Evolutionary conservation across 2,888 invertebrate species (phyloP).

Genomic region (Rhagonycha lutea): DNA sequence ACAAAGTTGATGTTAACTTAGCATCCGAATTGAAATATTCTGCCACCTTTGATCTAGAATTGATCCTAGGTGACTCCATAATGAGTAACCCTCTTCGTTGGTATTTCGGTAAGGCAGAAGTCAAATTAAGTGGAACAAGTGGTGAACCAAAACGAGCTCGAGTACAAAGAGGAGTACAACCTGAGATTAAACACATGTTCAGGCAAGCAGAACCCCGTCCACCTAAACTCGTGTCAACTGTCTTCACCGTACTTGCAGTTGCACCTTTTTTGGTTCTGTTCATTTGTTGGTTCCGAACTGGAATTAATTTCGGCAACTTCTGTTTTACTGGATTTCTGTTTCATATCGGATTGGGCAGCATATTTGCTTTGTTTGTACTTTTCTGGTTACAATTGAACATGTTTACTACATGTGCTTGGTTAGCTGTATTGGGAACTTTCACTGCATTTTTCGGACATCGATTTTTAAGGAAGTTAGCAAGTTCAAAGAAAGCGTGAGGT

Average conservation of each 20-base stretch:
- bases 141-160: constrained; percentile 38
- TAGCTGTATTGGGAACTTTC: constrained; percentile 81
- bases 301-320: constrained; percentile 85
- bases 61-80: constrained; percentile 90
- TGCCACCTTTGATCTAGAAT: constrained; percentile 78
- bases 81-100: constrained; percentile 89
- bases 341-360: constrained; percentile 86
- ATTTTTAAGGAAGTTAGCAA: constrained; percentile 81
- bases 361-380: constrained; percentile 83
- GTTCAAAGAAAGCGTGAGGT: constrained; percentile 43
- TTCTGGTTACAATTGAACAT: constrained; percentile 95
- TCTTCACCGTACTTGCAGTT: constrained; percentile 84
- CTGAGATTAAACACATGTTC: constrained; percentile 81
- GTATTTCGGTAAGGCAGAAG: constrained; percentile 76
- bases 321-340: constrained; percentile 85
- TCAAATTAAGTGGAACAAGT: constrained; percentile 64
- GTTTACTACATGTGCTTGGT: constrained; percentile 92
- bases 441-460: constrained; percentile 95
- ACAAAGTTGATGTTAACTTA: constrained; percentile 87
- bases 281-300: constrained; percentile 83
- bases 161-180: constrained; percentile 55
- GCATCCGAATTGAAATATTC: constrained; percentile 78
- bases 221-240: constrained; percentile 81
- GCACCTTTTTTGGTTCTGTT: constrained; percentile 83
- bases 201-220: constrained; percentile 91